Conservation (phyloP, 1,140 invertebrate genomes). For the Andricus grossulariae region DNA sequence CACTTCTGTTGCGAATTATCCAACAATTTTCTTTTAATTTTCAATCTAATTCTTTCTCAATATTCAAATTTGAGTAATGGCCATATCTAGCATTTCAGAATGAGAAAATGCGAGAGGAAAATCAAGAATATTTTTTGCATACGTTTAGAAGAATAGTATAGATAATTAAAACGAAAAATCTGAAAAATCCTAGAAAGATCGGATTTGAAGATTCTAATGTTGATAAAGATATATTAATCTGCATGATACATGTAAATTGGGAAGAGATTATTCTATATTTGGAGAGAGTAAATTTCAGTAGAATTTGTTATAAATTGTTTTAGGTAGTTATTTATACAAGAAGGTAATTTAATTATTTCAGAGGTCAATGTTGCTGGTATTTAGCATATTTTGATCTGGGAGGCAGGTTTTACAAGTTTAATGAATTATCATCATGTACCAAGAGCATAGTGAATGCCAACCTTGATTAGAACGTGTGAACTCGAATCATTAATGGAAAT, state of each 20-base stretch:
- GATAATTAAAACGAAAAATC: too few species aligned
- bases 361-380: not conserved
- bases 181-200: too few species aligned
- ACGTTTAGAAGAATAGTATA: too few species aligned
- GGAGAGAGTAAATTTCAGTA: not conserved
- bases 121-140: too few species aligned
- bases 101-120: too few species aligned
- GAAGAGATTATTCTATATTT: not conserved
- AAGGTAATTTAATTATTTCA: constrained; percentile 20
- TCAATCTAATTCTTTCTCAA: too few species aligned
- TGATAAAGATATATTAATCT: not conserved
- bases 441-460: constrained; percentile 3
- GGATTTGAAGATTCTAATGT: too few species aligned
- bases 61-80: too few species aligned
- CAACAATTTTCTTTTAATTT: too few species aligned
- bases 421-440: constrained; percentile 8
- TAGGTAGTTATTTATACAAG: not conserved
- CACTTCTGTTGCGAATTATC: not conserved
- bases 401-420: constrained; percentile 12
- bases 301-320: not conserved
- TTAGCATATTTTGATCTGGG: not conserved
- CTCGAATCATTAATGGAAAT: constrained; percentile 2
- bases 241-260: not conserved
- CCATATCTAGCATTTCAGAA: too few species aligned
- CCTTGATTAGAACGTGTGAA: constrained; percentile 15